A percentile compares a stretch with the other conserved stretches of the same genome.
These are phyloP conservation scores for Xiphydria camelus DNA, from an alignment of 2,888 invertebrate species.

Conservation along the genomic window DNA sequence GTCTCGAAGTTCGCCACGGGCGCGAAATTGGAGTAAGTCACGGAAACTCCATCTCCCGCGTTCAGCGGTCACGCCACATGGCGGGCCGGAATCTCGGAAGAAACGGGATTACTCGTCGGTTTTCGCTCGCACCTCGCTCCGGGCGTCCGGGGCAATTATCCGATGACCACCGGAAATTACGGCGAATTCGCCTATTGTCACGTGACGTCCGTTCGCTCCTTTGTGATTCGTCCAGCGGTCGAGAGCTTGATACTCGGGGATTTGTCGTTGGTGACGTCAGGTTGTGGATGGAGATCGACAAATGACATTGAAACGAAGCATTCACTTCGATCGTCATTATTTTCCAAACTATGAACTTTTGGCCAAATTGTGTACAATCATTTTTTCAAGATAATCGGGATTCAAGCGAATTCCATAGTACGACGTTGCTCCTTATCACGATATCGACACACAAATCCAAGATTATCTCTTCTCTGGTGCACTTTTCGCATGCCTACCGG, in stretches of 20 bases:
- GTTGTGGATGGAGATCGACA: too few species aligned
- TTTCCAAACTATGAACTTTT: too few species aligned
- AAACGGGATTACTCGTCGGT: not conserved
- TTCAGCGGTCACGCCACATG: not conserved
- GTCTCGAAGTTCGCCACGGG: not conserved
- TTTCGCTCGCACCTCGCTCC: not conserved
- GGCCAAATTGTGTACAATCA: too few species aligned
- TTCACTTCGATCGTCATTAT: too few species aligned
- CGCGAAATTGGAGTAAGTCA: not conserved
- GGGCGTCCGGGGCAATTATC: constrained; percentile 3
- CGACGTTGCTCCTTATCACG: constrained; percentile 2
- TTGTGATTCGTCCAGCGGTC: too few species aligned
- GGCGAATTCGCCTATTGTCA: constrained; percentile 22
- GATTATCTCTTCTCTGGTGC: too few species aligned
- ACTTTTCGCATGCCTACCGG: too few species aligned
- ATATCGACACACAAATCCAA: constrained; percentile 8
- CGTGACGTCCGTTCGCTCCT: constrained; percentile 4
- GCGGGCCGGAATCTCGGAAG: not conserved
- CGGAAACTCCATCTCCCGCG: not conserved
- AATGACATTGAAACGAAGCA: too few species aligned
- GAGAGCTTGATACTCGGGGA: too few species aligned
- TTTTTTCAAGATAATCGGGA: too few species aligned
- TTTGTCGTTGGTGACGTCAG: too few species aligned
- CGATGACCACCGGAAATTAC: constrained; percentile 28
- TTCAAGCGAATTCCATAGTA: too few species aligned